phyloP scores from a whole-genome alignment of 2,113 vertebrate species.

The Pomatorhinus ruficollis region DNA sequence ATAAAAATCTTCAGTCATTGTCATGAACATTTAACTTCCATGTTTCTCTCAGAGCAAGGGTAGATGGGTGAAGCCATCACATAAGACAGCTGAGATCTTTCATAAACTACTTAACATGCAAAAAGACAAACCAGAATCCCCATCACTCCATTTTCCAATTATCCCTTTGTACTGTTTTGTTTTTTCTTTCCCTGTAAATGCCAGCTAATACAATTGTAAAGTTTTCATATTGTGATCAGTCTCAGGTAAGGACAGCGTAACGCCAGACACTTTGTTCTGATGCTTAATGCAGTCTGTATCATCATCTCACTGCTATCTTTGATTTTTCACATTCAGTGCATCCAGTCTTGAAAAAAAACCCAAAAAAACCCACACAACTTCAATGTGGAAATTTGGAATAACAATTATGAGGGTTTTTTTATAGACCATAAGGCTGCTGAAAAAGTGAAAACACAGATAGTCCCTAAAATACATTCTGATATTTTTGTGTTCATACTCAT shows the following conservation, averaged over 20 bases:
- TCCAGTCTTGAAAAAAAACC: not conserved
- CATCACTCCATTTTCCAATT: not conserved
- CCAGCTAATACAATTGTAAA: not conserved
- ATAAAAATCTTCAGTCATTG: not conserved
- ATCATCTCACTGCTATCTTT: not conserved
- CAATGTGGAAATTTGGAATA: not conserved
- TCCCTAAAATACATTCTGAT: not conserved
- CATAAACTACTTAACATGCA: not conserved
- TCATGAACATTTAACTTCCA: not conserved
- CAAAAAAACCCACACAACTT: not conserved
- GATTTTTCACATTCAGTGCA: not conserved
- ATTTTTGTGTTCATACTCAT: not conserved
- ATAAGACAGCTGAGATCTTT: not conserved
- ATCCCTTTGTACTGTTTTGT: fast-evolving
- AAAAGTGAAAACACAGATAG: not conserved
- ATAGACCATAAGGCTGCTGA: not conserved
- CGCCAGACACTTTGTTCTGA: not conserved
- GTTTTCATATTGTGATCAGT: not conserved
- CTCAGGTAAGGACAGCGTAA: not conserved
- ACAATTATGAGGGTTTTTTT: not conserved
- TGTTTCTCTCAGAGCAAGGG: not conserved
- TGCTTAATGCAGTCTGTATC: not conserved
- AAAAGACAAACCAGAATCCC: not conserved
- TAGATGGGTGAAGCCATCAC: not conserved
- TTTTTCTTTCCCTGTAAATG: not conserved